Evolutionary conservation across 2,797 vertebrate species (phyloP).

Genomic region (Enteromius treurensis): DNA sequence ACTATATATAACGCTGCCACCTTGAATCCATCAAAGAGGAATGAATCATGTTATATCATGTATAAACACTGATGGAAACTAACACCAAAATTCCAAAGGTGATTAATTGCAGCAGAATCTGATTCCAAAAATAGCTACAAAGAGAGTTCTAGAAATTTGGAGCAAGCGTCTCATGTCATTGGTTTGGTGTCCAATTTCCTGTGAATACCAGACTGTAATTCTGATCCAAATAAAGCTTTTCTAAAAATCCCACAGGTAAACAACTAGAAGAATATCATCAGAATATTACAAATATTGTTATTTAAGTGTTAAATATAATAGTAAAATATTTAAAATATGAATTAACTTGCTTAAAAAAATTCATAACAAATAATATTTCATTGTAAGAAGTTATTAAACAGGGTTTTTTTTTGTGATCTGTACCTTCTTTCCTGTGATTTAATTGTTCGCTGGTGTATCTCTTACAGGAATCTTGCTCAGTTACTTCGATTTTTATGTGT

Average conservation of each 20-base stretch:
- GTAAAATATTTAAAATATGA: not conserved
- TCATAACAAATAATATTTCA: not conserved
- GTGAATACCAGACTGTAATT: slow-evolving; percentile 51
- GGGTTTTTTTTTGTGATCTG: not conserved
- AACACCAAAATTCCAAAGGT: slow-evolving; percentile 18
- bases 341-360: not conserved
- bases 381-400: not conserved
- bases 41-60: not conserved
- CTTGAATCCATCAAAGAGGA: not conserved
- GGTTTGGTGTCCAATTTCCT: slow-evolving; percentile 68
- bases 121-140: slow-evolving; percentile 1
- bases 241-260: slow-evolving; percentile 62
- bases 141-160: slow-evolving; percentile 28
- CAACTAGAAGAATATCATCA: slow-evolving; percentile 35
- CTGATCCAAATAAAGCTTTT: slow-evolving; percentile 69
- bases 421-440: not conserved
- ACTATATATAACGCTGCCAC: not conserved
- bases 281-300: not conserved
- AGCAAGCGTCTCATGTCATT: slow-evolving; percentile 56
- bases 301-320: not conserved
- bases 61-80: not conserved
- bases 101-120: not conserved
- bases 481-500: not conserved
- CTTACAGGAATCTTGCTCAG: too few relatives aligned
- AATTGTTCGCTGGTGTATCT: not conserved